These are phyloP conservation scores for Campoletis sonorensis DNA, from an alignment of 1,140 invertebrate species.

Conservation along the genomic window DNA sequence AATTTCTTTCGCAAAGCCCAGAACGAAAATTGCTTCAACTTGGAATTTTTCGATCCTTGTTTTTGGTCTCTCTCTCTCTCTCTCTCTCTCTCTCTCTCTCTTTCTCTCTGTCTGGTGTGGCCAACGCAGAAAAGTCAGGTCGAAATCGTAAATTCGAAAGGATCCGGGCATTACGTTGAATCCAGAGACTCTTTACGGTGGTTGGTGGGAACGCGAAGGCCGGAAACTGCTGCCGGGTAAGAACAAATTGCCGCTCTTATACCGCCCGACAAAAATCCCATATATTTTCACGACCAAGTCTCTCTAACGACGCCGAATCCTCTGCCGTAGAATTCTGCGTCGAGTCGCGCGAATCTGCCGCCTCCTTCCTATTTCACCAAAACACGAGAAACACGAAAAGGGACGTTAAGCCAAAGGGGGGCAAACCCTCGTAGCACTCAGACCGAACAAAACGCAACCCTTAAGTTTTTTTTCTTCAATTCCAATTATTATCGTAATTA, in stretches of 20 bases:
- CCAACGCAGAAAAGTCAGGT: conserved; percentile 41
- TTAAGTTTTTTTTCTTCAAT: no score
- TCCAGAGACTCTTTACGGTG: conserved; percentile 44
- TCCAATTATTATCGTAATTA: no score
- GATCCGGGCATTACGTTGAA: conserved; percentile 52
- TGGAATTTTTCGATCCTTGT: conserved; percentile 24
- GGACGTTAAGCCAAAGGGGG: no score
- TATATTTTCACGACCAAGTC: conserved; percentile 45
- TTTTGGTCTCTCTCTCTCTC: not conserved
- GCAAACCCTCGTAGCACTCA: no score
- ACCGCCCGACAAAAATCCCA: conserved; percentile 18
- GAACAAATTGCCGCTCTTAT: conserved; percentile 54
- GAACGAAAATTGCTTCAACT: conserved; percentile 24
- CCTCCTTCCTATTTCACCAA: no score
- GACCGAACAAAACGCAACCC: no score
- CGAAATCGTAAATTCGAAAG: conserved; percentile 52
- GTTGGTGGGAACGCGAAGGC: conserved; percentile 31
- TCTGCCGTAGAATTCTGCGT: not conserved
- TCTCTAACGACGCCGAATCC: conserved; percentile 42
- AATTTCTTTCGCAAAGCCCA: conserved; percentile 1
- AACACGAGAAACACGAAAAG: no score
- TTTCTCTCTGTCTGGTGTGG: not conserved
- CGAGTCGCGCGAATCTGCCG: not conserved
- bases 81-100: not conserved
- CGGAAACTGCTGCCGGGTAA: conserved; percentile 50